Percentiles rank a stretch among this genome's conserved stretches.
These are phyloP conservation scores for Myotis pilosus DNA, from an alignment of 2,797 vertebrate genomes.

Conservation along the genomic window DNA sequence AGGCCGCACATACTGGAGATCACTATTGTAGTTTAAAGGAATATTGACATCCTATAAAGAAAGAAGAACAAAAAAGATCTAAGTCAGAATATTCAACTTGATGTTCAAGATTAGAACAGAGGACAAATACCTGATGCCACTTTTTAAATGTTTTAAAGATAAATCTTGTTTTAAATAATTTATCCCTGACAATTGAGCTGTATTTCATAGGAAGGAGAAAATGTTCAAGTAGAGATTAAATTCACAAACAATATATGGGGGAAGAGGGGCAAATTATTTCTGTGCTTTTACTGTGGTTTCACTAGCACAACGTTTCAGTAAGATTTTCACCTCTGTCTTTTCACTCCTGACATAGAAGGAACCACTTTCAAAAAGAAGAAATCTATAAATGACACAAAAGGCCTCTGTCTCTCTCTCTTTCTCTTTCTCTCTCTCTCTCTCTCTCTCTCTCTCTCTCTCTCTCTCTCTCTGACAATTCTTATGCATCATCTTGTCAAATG, in stretches of 20 bases:
- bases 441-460: too few species aligned
- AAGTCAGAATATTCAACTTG: slow-evolving; percentile 21
- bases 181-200: not conserved
- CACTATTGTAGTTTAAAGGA: slow-evolving; percentile 46
- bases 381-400: not conserved
- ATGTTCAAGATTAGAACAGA: slow-evolving; percentile 14
- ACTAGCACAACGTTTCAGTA: not conserved
- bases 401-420: not conserved
- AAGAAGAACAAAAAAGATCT: slow-evolving; percentile 38
- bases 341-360: not conserved
- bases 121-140: not conserved
- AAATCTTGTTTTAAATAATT: not conserved
- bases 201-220: not conserved
- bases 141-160: not conserved
- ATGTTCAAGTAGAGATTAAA: not conserved
- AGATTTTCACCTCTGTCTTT: not conserved
- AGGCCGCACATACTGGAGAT: not conserved
- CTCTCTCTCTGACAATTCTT: not conserved
- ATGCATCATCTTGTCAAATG: not conserved
- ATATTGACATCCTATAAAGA: not conserved
- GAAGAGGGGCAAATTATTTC: not conserved
- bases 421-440: not conserved
- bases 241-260: not conserved
- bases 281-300: rapidly evolving
- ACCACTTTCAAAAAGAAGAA: not conserved